Conservation (phyloP, 2,113 vertebrate genomes). For the Bombycilla garrulus region DNA sequence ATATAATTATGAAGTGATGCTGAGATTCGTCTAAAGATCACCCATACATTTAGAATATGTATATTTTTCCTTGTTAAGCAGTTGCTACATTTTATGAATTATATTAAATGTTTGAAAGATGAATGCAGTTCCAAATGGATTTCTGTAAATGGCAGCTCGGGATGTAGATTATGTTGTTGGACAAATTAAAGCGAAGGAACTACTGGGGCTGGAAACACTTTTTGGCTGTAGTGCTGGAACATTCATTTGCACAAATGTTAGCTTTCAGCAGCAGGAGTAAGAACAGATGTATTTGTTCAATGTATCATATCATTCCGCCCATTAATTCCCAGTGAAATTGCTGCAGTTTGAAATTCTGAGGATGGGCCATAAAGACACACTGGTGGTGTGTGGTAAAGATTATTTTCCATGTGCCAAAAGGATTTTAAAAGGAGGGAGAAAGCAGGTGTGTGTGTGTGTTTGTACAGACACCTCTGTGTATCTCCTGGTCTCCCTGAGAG, state of each 20-base stretch:
- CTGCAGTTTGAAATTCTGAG: conserved; percentile 2
- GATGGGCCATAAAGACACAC: neutral
- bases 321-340: conserved; percentile 52
- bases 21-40: conserved; percentile 85
- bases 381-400: neutral
- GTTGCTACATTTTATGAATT: conserved; percentile 55
- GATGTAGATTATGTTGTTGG: conserved; percentile 27
- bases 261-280: neutral
- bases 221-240: conserved; percentile 30
- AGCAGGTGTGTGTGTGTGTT: neutral
- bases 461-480: neutral
- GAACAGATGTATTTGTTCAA: conserved; percentile 59
- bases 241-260: conserved; percentile 45
- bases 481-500: neutral
- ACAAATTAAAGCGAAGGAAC: conserved; percentile 46
- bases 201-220: conserved; percentile 27
- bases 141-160: conserved; percentile 44
- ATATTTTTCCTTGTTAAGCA: conserved; percentile 77
- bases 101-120: conserved; percentile 53
- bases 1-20: conserved; percentile 88
- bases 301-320: conserved; percentile 57
- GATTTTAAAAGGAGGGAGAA: neutral
- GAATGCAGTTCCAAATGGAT: conserved; percentile 55
- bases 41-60: conserved; percentile 80
- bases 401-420: neutral